Evolutionary conservation across 2,888 invertebrate species (phyloP).

Genomic region (Acleris sparsana): DNA sequence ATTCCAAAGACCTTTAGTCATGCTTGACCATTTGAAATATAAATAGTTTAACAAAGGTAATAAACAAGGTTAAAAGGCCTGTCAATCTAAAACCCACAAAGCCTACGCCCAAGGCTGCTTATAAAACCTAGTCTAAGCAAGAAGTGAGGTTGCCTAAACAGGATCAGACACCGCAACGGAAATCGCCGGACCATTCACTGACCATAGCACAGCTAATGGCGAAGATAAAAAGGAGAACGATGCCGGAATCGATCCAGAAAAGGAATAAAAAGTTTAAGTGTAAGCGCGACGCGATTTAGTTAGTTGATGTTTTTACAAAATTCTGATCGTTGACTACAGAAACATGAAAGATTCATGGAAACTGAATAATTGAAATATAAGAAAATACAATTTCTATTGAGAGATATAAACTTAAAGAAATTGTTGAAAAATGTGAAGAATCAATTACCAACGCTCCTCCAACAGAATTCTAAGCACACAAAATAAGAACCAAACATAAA

Average conservation of each 20-base stretch:
- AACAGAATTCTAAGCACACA: not conserved
- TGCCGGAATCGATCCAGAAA: constrained; percentile 13
- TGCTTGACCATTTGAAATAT: too few relatives aligned
- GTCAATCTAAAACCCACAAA: constrained; percentile 16
- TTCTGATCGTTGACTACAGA: constrained; percentile 1
- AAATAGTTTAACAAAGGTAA: not conserved
- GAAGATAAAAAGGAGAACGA: constrained; percentile 21
- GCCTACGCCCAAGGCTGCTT: not conserved
- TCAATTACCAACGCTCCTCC: constrained; percentile 15
- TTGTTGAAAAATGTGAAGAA: constrained; percentile 6
- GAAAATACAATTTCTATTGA: not conserved
- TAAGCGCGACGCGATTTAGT: constrained; percentile 22
- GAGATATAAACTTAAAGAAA: not conserved
- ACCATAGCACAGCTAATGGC: constrained; percentile 20
- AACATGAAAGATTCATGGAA: constrained; percentile 5
- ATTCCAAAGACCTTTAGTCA: too few relatives aligned
- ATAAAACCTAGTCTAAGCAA: constrained; percentile 17
- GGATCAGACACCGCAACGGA: constrained; percentile 26
- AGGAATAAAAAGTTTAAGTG: constrained; percentile 11
- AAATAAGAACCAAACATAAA: constrained; percentile 31
- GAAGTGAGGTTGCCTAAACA: constrained; percentile 12
- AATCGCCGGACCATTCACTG: constrained; percentile 28
- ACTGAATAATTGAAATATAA: constrained; percentile 2
- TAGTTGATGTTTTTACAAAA: constrained; percentile 1
- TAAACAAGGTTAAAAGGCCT: not conserved